phyloP scores from a whole-genome alignment of 2,113 vertebrate genomes.

The Entelurus aequoreus region DNA sequence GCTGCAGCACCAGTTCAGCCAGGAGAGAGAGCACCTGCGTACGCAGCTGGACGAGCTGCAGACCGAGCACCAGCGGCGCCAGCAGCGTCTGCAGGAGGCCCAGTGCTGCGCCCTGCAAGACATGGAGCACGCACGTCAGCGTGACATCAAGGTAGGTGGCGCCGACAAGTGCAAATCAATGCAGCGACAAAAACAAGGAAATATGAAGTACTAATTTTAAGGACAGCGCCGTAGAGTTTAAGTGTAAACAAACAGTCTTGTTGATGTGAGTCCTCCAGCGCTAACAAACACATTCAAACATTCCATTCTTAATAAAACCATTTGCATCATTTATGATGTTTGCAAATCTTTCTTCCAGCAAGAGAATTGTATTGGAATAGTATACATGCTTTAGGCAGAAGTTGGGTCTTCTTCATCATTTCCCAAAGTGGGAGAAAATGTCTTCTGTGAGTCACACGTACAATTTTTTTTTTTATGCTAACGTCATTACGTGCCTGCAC shows the following conservation, averaged over 20 bases:
- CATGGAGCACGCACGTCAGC: conserved; percentile 86
- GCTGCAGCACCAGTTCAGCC: conserved; percentile 92
- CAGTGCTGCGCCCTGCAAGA: conserved; percentile 87
- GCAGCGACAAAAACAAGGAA: background rate
- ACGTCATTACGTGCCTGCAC: conserved; percentile 1
- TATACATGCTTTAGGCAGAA: background rate
- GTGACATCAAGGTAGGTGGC: conserved; percentile 82
- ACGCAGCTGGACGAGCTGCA: conserved; percentile 93
- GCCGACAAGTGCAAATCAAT: too few relatives aligned
- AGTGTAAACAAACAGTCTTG: too few relatives aligned
- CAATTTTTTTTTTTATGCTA: background rate
- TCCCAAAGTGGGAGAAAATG: background rate
- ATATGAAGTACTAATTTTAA: background rate
- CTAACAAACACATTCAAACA: too few relatives aligned
- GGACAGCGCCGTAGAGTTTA: too few relatives aligned
- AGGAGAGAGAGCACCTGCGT: conserved; percentile 89
- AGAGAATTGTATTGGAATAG: background rate
- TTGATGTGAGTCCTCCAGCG: too few relatives aligned
- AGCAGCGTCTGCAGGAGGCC: conserved; percentile 87
- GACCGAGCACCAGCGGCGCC: conserved; percentile 87
- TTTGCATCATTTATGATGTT: too few relatives aligned
- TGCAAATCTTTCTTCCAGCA: too few relatives aligned
- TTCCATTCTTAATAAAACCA: too few relatives aligned
- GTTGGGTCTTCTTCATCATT: background rate
- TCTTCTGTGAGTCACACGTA: background rate